phyloP scores from a whole-genome alignment of 1,140 invertebrate species.

The Anastatus disparis region DNA sequence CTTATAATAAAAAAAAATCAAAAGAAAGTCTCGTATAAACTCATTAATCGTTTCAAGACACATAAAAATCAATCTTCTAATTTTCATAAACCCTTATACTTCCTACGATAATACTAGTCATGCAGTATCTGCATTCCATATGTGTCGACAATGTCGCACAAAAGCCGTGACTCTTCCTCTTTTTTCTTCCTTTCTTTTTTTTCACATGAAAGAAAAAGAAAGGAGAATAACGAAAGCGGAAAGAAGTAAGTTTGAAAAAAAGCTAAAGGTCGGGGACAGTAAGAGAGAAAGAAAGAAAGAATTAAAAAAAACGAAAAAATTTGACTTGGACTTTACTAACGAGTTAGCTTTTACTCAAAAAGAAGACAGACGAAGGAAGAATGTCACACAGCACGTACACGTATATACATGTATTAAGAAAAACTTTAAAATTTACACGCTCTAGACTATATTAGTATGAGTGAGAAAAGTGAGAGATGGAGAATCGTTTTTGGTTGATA shows the following conservation, averaged over 20 bases:
- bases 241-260: background rate
- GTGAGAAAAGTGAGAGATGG: conserved; percentile 17
- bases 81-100: too few relatives aligned
- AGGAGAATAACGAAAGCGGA: background rate
- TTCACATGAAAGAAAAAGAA: conserved; percentile 17
- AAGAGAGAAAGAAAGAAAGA: background rate
- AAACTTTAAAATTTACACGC: too few relatives aligned
- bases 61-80: conserved; percentile 12
- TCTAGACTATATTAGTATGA: too few relatives aligned
- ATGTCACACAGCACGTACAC: conserved; percentile 33
- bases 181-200: conserved; percentile 24
- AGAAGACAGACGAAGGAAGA: background rate
- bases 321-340: conserved; percentile 51
- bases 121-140: conserved; percentile 24
- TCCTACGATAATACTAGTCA: too few relatives aligned
- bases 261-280: background rate
- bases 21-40: too few relatives aligned
- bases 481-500: conserved; percentile 26
- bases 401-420: too few relatives aligned
- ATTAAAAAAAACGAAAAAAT: conserved; percentile 40
- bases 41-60: conserved; percentile 15
- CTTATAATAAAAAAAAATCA: too few relatives aligned
- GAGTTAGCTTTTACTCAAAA: conserved; percentile 51
- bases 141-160: conserved; percentile 26
- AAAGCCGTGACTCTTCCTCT: conserved; percentile 1